Evolutionary conservation across 2,888 invertebrate genomes (phyloP).

Genomic region (Odontocolon sp.): DNA sequence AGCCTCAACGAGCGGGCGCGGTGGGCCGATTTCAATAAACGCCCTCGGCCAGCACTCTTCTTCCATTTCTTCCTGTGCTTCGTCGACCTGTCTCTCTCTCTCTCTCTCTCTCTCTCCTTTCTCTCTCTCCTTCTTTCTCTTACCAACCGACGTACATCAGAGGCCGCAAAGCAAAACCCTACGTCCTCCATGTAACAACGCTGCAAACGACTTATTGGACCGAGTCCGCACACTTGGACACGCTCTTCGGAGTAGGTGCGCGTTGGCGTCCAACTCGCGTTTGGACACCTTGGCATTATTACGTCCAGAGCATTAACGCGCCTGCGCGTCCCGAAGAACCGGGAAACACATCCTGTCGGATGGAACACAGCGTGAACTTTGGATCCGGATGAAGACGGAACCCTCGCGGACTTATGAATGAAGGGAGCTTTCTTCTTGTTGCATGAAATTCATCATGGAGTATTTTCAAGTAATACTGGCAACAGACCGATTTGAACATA

Average conservation of each 20-base stretch:
- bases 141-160: conserved; percentile 16
- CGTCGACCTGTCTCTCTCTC: neutral
- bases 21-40: conserved; percentile 76
- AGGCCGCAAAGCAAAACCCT: neutral
- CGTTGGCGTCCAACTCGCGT: conserved; percentile 26
- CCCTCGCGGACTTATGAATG: conserved; percentile 14
- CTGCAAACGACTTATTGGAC: conserved; percentile 25
- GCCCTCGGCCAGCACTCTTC: conserved; percentile 44
- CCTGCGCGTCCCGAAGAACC: conserved; percentile 13
- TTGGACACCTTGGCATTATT: conserved; percentile 75
- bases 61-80: conserved; percentile 9
- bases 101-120: neutral
- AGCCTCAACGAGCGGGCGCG: conserved; percentile 73
- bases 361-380: conserved; percentile 35
- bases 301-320: conserved; percentile 63
- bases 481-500: no score
- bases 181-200: neutral
- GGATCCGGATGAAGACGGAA: conserved; percentile 43
- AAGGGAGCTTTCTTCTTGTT: conserved; percentile 7
- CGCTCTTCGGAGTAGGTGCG: conserved; percentile 61
- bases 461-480: neutral
- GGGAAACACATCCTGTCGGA: neutral
- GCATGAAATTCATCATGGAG: neutral
- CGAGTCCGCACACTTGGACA: conserved; percentile 39
- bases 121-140: conserved; percentile 5